These are phyloP conservation scores for Berghia stephanieae DNA, from an alignment of 1,140 invertebrate species.

Conservation along the genomic window DNA sequence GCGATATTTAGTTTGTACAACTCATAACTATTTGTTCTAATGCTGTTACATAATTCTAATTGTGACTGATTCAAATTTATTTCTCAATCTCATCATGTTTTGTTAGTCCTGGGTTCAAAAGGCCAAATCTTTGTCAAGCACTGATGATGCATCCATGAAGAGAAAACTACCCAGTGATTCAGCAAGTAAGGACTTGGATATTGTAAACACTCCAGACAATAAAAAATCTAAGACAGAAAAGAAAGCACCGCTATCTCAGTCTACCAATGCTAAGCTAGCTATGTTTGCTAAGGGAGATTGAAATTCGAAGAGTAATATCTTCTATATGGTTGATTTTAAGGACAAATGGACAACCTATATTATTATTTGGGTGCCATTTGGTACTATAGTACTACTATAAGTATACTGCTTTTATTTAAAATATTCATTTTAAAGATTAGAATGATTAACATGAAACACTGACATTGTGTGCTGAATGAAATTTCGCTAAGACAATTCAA, in stretches of 20 bases:
- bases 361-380: no score
- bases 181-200: background rate
- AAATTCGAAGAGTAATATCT: no score
- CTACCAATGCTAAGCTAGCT: slow-evolving; percentile 23
- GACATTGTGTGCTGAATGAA: no score
- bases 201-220: background rate
- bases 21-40: background rate
- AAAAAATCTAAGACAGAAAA: background rate
- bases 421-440: no score
- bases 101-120: slow-evolving; percentile 26
- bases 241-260: slow-evolving; percentile 9
- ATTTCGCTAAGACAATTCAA: no score
- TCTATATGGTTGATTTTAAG: no score
- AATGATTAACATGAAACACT: no score
- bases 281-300: slow-evolving; percentile 27
- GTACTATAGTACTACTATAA: no score
- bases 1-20: no score
- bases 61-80: background rate
- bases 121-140: background rate
- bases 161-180: slow-evolving; percentile 10
- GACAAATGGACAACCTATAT: no score
- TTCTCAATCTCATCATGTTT: background rate
- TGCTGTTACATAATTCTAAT: background rate
- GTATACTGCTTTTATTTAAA: no score
- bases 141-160: background rate